A percentile compares a stretch with the other conserved stretches of the same genome.
phyloP scores from a whole-genome alignment of 2,113 vertebrate genomes.

The Lates calcarifer region DNA sequence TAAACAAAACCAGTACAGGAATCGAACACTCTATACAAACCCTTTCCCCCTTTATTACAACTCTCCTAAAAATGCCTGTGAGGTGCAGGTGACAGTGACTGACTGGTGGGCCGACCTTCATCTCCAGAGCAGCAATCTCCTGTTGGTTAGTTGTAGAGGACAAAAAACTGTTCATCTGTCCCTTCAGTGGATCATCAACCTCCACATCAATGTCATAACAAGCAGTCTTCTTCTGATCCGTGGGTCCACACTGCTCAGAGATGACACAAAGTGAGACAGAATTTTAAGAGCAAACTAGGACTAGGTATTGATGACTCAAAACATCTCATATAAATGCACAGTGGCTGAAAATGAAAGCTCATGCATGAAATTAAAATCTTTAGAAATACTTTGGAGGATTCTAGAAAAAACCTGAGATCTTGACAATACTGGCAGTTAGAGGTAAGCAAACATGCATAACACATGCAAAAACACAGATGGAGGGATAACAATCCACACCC shows the following conservation, averaged over 20 bases:
- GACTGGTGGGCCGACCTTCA: slow-evolving; percentile 86
- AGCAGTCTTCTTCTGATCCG: slow-evolving; percentile 97
- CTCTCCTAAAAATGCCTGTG: not conserved
- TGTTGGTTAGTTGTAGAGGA: slow-evolving; percentile 98
- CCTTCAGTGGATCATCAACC: slow-evolving; percentile 95
- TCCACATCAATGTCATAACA: slow-evolving; percentile 98
- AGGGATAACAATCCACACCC: not conserved
- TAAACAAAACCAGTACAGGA: not conserved
- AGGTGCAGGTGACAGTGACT: not conserved
- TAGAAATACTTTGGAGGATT: not conserved
- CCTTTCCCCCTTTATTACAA: no score
- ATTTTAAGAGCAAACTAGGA: not conserved
- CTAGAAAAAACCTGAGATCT: not conserved
- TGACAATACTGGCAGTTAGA: not conserved
- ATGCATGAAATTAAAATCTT: not conserved
- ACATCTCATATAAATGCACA: no score
- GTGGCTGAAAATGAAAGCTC: no score
- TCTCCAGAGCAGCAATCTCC: slow-evolving; percentile 94
- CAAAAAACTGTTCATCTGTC: slow-evolving; percentile 97
- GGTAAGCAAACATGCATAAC: not conserved
- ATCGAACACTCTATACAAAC: not conserved
- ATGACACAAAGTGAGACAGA: not conserved
- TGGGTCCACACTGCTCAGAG: slow-evolving; percentile 90
- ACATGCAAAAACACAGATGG: not conserved
- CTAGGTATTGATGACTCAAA: not conserved